Percentiles rank a stretch among this genome's conserved stretches.
phyloP scores from a whole-genome alignment of 2,888 invertebrate genomes.

The Netelia inedita region DNA sequence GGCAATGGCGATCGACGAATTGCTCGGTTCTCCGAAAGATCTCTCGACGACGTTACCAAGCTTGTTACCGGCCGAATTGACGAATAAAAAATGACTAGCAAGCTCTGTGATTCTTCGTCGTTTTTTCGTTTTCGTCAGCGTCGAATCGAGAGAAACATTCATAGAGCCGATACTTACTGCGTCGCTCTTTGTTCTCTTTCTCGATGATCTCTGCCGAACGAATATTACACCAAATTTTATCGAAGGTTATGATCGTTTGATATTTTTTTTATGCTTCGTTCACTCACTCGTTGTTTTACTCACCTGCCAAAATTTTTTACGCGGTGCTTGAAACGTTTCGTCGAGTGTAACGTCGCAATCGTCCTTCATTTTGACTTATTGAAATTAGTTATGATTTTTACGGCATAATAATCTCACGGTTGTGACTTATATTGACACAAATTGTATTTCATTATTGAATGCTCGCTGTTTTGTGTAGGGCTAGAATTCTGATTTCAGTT shows the following conservation, averaged over 20 bases:
- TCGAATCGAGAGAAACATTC: conserved; percentile 82
- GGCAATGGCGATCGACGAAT: conserved; percentile 75
- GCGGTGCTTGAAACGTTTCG: conserved; percentile 80
- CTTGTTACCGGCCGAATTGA: conserved; percentile 71
- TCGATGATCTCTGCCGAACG: conserved; percentile 79
- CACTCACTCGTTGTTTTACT: conserved; percentile 63
- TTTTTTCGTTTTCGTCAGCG: conserved; percentile 76
- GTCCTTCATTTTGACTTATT: conserved; percentile 75
- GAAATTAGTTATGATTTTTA: conserved; percentile 22
- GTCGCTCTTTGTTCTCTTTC: conserved; percentile 82
- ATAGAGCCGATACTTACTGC: conserved; percentile 81
- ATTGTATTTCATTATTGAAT: too few relatives aligned
- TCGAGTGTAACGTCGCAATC: conserved; percentile 76
- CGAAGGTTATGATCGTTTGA: not conserved
- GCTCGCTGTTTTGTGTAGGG: too few relatives aligned
- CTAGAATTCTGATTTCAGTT: too few relatives aligned
- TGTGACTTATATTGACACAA: too few relatives aligned
- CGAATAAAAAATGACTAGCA: conserved; percentile 80
- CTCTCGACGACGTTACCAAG: conserved; percentile 74
- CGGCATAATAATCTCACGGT: not conserved
- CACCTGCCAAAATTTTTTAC: conserved; percentile 82
- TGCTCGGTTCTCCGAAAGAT: conserved; percentile 75
- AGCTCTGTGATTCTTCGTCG: conserved; percentile 82
- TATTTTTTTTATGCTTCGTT: not conserved
- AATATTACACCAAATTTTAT: conserved; percentile 4